Evolutionary conservation across 2,888 invertebrate genomes (phyloP).

Genomic region (Malthinus flaveolus): DNA sequence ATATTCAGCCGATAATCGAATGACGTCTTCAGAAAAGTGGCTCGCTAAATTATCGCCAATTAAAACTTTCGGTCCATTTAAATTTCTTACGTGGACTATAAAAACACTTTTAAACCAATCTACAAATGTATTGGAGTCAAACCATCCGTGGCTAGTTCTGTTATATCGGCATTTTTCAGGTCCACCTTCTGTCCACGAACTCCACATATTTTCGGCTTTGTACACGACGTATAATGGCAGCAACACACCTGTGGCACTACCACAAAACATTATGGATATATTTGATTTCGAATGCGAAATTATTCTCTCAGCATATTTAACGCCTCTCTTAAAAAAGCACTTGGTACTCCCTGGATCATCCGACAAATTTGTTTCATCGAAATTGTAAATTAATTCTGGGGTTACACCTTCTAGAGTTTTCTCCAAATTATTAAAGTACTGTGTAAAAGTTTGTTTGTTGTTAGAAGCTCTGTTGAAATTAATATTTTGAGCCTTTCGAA

Average conservation of each 20-base stretch:
- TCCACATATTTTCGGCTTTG: no score
- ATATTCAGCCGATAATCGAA: conserved; percentile 40
- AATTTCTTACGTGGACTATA: no score
- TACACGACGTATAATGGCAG: no score
- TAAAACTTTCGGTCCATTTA: no score
- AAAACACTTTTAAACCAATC: no score
- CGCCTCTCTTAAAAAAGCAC: no score
- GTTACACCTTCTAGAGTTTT: not conserved
- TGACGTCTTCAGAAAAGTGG: conserved; percentile 38
- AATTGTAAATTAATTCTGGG: not conserved
- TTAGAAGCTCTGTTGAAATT: conserved; percentile 19
- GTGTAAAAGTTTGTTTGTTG: conserved; percentile 5
- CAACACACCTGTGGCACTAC: not conserved
- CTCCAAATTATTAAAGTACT: not conserved
- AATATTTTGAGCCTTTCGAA: conserved; percentile 21
- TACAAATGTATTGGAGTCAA: no score
- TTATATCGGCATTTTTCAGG: no score
- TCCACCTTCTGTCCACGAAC: no score
- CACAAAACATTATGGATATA: not conserved
- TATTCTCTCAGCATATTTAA: no score
- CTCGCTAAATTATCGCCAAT: no score
- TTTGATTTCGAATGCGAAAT: not conserved
- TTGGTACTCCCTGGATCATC: not conserved
- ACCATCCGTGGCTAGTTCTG: no score
- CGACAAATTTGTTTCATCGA: not conserved